These are phyloP conservation scores for Archocentrus centrarchus DNA, from an alignment of 2,113 vertebrate species.

Conservation along the genomic window DNA sequence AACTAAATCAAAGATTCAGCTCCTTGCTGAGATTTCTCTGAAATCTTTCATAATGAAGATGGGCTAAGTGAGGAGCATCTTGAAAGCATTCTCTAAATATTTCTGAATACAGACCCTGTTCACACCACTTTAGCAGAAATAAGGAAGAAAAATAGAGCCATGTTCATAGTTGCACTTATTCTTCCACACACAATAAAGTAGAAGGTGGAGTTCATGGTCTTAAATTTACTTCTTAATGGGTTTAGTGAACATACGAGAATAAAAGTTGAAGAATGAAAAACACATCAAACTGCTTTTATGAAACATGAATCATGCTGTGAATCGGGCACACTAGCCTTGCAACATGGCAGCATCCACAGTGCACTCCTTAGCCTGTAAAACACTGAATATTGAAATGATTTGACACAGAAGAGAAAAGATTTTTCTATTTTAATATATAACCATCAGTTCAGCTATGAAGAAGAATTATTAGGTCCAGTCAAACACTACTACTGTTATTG, in stretches of 20 bases:
- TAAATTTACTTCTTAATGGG: constrained; percentile 15
- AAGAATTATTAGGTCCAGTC: constrained; percentile 24
- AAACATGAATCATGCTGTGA: constrained; percentile 58
- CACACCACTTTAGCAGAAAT: neutral
- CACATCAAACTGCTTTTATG: constrained; percentile 50
- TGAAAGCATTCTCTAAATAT: neutral
- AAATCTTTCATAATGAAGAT: neutral
- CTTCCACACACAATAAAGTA: constrained; percentile 21
- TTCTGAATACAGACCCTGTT: neutral
- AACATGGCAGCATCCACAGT: constrained; percentile 47
- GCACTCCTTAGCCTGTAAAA: constrained; percentile 41
- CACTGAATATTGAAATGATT: constrained; percentile 39
- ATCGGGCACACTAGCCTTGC: constrained; percentile 43
- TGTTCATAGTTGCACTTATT: constrained; percentile 15
- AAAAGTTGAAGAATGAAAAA: constrained; percentile 38
- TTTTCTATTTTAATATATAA: constrained; percentile 19
- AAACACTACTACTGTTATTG: constrained; percentile 10
- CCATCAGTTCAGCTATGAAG: constrained; percentile 23
- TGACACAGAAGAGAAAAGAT: constrained; percentile 4
- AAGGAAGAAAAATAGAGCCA: neutral
- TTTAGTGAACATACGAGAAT: constrained; percentile 48
- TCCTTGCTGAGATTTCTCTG: neutral
- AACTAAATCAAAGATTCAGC: neutral
- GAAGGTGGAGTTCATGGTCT: constrained; percentile 31
- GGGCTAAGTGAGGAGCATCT: neutral